These are phyloP conservation scores for Progne subis DNA, from an alignment of 2,113 vertebrate species.

Conservation along the genomic window DNA sequence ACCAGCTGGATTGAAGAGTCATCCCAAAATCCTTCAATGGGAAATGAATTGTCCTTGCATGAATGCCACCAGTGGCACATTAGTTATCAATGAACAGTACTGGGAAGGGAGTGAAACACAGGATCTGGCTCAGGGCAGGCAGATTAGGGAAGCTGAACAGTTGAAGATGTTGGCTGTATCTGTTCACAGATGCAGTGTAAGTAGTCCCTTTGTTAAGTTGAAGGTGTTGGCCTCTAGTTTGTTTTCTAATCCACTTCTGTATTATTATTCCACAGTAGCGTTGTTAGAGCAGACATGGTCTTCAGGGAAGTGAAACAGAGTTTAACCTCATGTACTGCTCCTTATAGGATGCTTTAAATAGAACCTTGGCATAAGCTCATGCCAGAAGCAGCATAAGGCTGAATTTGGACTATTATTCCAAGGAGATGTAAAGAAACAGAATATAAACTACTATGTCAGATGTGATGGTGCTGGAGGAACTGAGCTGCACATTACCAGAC, in stretches of 20 bases:
- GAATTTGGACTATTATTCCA: neutral
- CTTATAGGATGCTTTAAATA: neutral
- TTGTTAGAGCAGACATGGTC: neutral
- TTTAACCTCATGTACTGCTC: conserved; percentile 7
- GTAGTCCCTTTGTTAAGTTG: neutral
- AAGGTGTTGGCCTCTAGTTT: neutral
- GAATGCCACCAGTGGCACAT: neutral
- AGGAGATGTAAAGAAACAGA: neutral
- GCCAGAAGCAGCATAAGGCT: conserved; percentile 2
- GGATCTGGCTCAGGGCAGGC: neutral
- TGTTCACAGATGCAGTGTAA: neutral
- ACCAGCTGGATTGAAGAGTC: neutral
- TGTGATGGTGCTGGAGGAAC: neutral
- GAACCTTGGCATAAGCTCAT: neutral
- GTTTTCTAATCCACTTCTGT: neutral
- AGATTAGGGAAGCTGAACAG: neutral
- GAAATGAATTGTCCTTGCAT: neutral
- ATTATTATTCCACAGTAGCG: neutral
- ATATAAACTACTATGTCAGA: neutral
- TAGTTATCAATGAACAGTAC: neutral
- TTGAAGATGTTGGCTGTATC: neutral
- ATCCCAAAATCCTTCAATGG: neutral
- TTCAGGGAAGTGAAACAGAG: neutral
- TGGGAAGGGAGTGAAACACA: neutral
- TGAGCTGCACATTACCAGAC: neutral